Evolutionary conservation across 2,888 invertebrate species (phyloP).

Genomic region (Abscondita cerata): DNA sequence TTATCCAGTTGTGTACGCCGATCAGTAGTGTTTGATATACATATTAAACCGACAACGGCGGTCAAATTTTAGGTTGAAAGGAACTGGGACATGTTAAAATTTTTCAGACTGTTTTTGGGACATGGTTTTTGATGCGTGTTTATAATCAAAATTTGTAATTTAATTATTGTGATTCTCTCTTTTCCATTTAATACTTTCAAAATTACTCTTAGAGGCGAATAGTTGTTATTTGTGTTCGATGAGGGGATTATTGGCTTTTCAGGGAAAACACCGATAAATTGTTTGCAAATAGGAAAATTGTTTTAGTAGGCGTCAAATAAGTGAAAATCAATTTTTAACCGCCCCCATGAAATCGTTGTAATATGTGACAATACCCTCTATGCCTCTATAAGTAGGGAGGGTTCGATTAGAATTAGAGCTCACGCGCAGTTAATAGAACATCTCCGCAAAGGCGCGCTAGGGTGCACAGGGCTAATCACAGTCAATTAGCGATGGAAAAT

Average conservation of each 20-base stretch:
- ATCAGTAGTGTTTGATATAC: no score
- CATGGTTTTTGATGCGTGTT: no score
- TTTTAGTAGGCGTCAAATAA: slow-evolving; percentile 40
- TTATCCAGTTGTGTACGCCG: no score
- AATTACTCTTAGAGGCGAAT: slow-evolving; percentile 24
- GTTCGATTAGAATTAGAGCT: slow-evolving; percentile 36
- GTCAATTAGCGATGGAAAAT: slow-evolving; percentile 53
- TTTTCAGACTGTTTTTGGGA: no score
- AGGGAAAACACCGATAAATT: background rate
- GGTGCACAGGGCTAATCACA: slow-evolving; percentile 51
- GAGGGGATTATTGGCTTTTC: no score
- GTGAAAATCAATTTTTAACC: slow-evolving; percentile 53
- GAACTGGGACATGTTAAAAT: no score
- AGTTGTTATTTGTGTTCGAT: background rate
- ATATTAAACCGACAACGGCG: no score
- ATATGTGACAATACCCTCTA: slow-evolving; percentile 52
- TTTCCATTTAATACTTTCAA: no score
- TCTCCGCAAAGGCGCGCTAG: slow-evolving; percentile 42
- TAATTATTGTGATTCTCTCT: no score
- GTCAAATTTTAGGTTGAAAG: no score
- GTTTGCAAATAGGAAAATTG: slow-evolving; percentile 25
- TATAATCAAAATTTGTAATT: no score
- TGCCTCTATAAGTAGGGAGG: slow-evolving; percentile 36
- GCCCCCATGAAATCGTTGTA: slow-evolving; percentile 48
- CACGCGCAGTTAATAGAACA: slow-evolving; percentile 44